Percentiles rank a stretch among this genome's conserved stretches.
Evolutionary conservation across 1,140 invertebrate genomes (phyloP).

Genomic region (Araneus ventricosus): DNA sequence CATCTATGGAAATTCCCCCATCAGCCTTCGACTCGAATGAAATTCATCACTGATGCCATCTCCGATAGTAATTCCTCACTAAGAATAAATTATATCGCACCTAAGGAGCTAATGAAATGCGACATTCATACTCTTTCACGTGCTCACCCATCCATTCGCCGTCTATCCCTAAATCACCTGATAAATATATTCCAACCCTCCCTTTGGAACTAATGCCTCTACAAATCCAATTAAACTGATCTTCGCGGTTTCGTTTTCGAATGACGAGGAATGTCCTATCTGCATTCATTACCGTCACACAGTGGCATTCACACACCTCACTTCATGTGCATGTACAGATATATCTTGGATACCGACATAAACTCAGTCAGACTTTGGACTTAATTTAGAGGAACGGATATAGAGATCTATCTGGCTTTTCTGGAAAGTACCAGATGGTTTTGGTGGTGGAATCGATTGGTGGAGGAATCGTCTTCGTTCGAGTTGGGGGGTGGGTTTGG

Average conservation of each 20-base stretch:
- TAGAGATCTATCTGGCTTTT: not conserved
- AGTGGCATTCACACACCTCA: not conserved
- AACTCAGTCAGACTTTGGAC: constrained; percentile 32
- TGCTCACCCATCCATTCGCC: constrained; percentile 5
- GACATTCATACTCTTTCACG: constrained; percentile 30
- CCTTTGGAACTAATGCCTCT: constrained; percentile 23
- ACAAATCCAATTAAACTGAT: constrained; percentile 65
- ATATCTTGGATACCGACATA: constrained; percentile 21
- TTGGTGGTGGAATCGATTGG: not conserved
- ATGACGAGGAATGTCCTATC: constrained; percentile 23
- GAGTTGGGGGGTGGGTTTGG: constrained; percentile 3
- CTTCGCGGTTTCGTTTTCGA: constrained; percentile 57
- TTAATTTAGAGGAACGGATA: constrained; percentile 46
- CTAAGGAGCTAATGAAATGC: constrained; percentile 61
- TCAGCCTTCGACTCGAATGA: constrained; percentile 1
- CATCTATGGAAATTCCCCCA: constrained; percentile 10
- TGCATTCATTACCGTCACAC: constrained; percentile 33
- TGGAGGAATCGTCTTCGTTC: not conserved
- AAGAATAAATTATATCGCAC: constrained; percentile 51
- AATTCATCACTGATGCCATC: constrained; percentile 52
- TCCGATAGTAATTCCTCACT: constrained; percentile 28
- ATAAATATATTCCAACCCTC: constrained; percentile 56
- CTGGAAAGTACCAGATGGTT: constrained; percentile 30
- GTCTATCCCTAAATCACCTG: constrained; percentile 21
- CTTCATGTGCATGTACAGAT: not conserved